These are phyloP conservation scores for Chauna torquata DNA, from an alignment of 2,113 vertebrate genomes.

Conservation along the genomic window DNA sequence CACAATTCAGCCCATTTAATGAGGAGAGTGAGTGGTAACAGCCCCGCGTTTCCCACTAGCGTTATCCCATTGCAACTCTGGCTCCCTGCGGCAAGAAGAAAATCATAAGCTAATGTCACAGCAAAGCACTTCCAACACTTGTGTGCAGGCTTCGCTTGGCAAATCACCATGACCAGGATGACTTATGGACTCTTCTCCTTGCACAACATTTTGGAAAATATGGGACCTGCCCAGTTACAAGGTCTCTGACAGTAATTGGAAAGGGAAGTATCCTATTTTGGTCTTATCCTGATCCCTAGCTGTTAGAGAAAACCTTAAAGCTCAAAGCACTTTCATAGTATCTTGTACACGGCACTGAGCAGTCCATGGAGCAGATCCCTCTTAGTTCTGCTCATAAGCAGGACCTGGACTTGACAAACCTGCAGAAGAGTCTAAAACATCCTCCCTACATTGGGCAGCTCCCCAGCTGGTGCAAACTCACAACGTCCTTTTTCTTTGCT, in stretches of 20 bases:
- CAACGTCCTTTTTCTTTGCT: neutral
- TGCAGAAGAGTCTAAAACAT: neutral
- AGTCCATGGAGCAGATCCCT: neutral
- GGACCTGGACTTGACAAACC: constrained; percentile 1
- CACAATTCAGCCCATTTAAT: neutral
- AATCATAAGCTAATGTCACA: neutral
- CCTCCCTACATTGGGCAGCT: neutral
- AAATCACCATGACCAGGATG: neutral
- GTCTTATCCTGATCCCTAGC: neutral
- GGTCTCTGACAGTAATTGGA: neutral
- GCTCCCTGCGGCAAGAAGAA: neutral
- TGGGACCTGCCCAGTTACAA: neutral
- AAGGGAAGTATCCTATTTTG: neutral
- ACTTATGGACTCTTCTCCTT: neutral
- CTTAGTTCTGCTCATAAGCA: neutral
- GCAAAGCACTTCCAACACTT: neutral
- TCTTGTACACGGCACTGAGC: neutral
- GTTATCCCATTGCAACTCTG: neutral
- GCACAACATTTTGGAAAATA: neutral
- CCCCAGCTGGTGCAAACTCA: neutral
- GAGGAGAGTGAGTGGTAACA: neutral
- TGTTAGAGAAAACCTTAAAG: neutral
- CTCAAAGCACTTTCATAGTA: neutral
- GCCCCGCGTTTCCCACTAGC: neutral
- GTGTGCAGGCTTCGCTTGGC: fast-evolving